Evolutionary conservation across 1,140 invertebrate genomes (phyloP), one percentile per base, ranked within the genome.

Genomic region (Drosophila paulistorum): DNA sequence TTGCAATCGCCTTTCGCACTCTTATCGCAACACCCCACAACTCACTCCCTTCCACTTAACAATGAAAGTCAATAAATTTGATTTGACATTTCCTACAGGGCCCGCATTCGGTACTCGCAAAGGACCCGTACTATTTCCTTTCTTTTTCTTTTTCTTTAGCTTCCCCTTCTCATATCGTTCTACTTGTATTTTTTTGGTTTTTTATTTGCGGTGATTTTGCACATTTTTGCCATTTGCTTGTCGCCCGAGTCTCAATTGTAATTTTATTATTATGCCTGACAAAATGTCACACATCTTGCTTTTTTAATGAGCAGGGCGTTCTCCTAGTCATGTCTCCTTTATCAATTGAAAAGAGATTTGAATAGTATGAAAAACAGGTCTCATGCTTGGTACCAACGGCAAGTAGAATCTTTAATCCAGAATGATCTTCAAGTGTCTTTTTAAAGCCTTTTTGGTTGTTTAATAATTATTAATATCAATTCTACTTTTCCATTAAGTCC

Each of bases 41-140:
- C 11, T 11, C 37, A 45, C 58, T 65, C 68, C 71, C 20, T 70
- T 68, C 48, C 57, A 41, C 54, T 81, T 81, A 67, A 83, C 84
- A 89, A 89, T 89, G 80, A 79, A 84, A 89, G 84, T 89, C 84
- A 89, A 89, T 89, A 89, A 89, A 89, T 89, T 89, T 89, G 84
- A 89, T 89, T 84, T 89, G 84, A 89, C 84, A 89, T 89, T 83
- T 87, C 68, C 80, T 68, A 71, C 23, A 69, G 42, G 59, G 48
- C 63, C 70, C 48, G 65, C 67, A 57, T 42, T 45, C 61, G 13
- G 68, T 48, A 13, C n/a, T 37, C 17, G 23, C 41, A 64, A 26
- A 64, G 57, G n/a, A 59, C 57, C 37, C n/a, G 45, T 51, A 51
- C 57, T 59, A 37, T 14, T 37, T n/a, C n/a, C n/a, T n/a, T 59